Base-by-base conservation (phyloP, 64 coral and sea anemone species). In the Stichodactyla helianthus region DNA sequence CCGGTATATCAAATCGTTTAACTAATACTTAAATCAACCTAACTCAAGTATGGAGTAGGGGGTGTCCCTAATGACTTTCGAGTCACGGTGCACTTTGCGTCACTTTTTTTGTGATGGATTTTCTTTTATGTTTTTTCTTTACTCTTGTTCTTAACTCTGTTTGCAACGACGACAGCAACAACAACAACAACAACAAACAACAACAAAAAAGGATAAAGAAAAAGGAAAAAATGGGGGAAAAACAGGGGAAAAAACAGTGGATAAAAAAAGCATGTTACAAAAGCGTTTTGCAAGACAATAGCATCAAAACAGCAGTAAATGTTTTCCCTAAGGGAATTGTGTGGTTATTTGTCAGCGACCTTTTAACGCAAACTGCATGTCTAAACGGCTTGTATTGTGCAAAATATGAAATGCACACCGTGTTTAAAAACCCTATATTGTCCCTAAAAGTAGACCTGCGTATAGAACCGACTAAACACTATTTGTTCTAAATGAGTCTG, bases 21-120 rank as follows among this genome's bases (percentile, higher is more conserved):
- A 52, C 78, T 81, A 81, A 20, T 81, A 81, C 52, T 81, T 20
- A 52, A 19, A 18, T 16, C 35, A 5, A 54, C 44, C 78, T 81
- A 52, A 16, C 78, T 81, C 78, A 81, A 81, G 78, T 81, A 81
- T 51, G 5, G 54, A 54, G 78, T 81, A 81, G 78, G 78, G 5
- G 78, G 50, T 81, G 35, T 81, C 19, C 15, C 15, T 52, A 81
- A 81, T 81, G 78, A 54, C 51, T 81, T 16, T 54, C 13, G 15
- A 53, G 78, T 81, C 78, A 81, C 50, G 78, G 78, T 74, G 7
- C 68, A 74, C 68, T 74, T 74, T 74, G 12, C 68, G 55, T 23
- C 20, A 74, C 62, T n/a, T 23, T 71, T 71, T 31, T 74, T 28
- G 68, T 74, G 68, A 74, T 74, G 8, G n/a, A 74, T 74, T 23